Percentiles rank a stretch among this genome's conserved stretches.
Evolutionary conservation across 2,797 vertebrate species (phyloP).

Genomic region (Rhinichthys osculus): DNA sequence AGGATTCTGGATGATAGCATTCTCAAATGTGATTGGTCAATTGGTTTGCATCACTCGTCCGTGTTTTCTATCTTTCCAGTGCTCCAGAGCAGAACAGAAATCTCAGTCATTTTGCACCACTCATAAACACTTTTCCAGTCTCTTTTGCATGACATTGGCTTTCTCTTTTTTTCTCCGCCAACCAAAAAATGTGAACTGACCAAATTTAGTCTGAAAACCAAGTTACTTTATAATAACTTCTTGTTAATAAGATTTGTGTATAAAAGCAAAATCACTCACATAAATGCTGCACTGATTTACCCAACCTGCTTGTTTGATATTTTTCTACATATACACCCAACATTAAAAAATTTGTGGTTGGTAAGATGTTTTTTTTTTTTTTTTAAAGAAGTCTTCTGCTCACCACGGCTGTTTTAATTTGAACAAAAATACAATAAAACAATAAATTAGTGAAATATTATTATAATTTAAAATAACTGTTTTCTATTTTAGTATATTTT

Average conservation of each 20-base stretch:
- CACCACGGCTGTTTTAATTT: background rate
- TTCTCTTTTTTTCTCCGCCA: background rate
- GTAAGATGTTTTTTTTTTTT: background rate
- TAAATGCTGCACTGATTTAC: background rate
- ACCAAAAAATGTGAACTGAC: background rate
- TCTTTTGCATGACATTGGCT: background rate
- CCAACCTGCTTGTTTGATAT: background rate
- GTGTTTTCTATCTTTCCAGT: background rate
- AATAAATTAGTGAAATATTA: background rate
- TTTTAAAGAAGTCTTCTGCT: background rate
- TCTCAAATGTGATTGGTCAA: background rate
- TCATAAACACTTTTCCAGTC: background rate
- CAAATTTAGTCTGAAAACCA: background rate
- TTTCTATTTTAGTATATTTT: background rate
- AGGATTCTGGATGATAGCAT: background rate
- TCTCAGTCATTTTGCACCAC: background rate
- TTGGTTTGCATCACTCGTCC: background rate
- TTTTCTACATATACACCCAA: background rate
- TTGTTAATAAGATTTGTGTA: background rate
- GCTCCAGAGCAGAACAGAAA: background rate
- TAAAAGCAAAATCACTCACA: background rate
- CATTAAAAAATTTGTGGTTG: background rate
- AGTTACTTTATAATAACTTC: background rate
- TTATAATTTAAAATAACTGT: background rate
- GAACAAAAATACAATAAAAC: background rate